Conservation (phyloP, 2,113 vertebrate species). For the Delphinus delphis region DNA sequence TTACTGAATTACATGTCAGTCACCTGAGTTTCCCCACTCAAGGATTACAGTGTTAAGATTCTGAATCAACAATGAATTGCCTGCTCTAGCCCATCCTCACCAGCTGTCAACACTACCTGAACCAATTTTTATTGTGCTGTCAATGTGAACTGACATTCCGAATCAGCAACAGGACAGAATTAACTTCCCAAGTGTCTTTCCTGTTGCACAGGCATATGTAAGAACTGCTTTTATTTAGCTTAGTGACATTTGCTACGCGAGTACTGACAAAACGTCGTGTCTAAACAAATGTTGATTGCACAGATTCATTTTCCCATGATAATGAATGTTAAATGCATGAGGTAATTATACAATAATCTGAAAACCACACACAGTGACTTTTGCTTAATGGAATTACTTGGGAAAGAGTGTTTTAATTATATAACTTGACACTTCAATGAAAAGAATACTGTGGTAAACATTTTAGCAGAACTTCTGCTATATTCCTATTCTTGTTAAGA, state of each 20-base stretch:
- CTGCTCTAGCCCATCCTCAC: slow-evolving; percentile 62
- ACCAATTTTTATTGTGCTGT: slow-evolving; percentile 72
- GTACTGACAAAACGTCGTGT: slow-evolving; percentile 63
- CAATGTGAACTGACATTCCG: slow-evolving; percentile 75
- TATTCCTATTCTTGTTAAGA: slow-evolving; percentile 11
- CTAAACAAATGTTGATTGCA: slow-evolving; percentile 75
- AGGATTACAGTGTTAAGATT: slow-evolving; percentile 14
- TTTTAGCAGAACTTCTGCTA: neutral
- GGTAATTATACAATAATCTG: slow-evolving; percentile 71
- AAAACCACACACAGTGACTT: slow-evolving; percentile 47
- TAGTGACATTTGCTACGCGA: slow-evolving; percentile 67
- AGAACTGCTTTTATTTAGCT: slow-evolving; percentile 67
- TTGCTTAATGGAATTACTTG: slow-evolving; percentile 68
- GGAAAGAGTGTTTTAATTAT: slow-evolving; percentile 57
- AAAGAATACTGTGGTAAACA: slow-evolving; percentile 45
- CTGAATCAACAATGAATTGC: slow-evolving; percentile 46
- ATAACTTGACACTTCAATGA: slow-evolving; percentile 30
- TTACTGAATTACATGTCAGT: slow-evolving; percentile 60
- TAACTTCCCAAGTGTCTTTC: slow-evolving; percentile 69
- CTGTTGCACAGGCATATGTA: slow-evolving; percentile 40
- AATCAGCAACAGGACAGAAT: slow-evolving; percentile 71
- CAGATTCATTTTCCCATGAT: slow-evolving; percentile 48
- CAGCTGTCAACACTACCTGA: slow-evolving; percentile 76
- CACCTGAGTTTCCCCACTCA: slow-evolving; percentile 49
- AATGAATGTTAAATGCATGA: slow-evolving; percentile 64